Evolutionary conservation across 2,797 vertebrate genomes (phyloP).

Genomic region (Oreochromis grahami): DNA sequence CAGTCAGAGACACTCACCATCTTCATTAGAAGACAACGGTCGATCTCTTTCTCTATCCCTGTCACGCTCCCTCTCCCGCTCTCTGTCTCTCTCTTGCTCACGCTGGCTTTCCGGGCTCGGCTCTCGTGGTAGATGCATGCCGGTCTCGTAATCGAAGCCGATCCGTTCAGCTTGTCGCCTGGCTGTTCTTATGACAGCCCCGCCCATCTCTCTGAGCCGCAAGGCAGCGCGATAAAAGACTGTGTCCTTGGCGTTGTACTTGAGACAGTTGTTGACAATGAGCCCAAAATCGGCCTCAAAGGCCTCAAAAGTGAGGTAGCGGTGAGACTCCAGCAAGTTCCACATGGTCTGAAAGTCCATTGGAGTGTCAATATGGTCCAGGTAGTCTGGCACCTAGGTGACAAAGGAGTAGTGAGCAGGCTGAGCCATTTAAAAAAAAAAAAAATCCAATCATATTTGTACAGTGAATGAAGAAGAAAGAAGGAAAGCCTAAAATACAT

Average conservation of each 20-base stretch:
- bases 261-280: conserved; percentile 98
- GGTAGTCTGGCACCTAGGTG: conserved; percentile 92
- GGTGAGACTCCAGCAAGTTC: conserved; percentile 92
- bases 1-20: conserved; percentile 61
- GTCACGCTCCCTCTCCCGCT: conserved; percentile 47
- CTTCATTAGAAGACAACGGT: conserved; percentile 71
- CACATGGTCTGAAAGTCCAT: conserved; percentile 99
- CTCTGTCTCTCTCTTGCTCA: conserved; percentile 79
- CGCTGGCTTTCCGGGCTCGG: conserved; percentile 81
- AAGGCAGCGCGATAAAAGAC: conserved; percentile 96
- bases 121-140: conserved; percentile 89
- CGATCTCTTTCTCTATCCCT: conserved; percentile 63
- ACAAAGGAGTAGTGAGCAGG: neutral
- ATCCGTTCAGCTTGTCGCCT: conserved; percentile 94
- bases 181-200: conserved; percentile 85
- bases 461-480: neutral
- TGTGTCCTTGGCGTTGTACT: conserved; percentile 99
- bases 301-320: conserved; percentile 94
- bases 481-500: neutral
- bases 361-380: conserved; percentile 97
- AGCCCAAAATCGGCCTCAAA: conserved; percentile 97
- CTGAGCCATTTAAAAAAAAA: neutral
- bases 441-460: neutral
- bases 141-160: conserved; percentile 95
- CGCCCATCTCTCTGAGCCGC: conserved; percentile 91